Base-by-base conservation (phyloP, 2,888 invertebrate genomes). In the Perizoma flavofasciatum region DNA sequence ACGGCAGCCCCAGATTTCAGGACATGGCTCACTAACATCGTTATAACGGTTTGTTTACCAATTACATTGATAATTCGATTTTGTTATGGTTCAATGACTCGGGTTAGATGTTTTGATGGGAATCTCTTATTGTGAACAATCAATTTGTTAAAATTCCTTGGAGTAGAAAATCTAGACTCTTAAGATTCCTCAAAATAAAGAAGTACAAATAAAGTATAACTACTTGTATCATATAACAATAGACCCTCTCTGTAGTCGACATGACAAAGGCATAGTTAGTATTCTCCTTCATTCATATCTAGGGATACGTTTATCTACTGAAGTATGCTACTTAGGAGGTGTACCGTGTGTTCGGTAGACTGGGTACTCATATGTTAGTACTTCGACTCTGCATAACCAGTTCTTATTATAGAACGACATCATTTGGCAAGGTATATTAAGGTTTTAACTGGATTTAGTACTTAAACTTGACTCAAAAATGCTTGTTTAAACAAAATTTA, bases 11-110 rank as follows among this genome's bases (percentile, higher is more conserved):
- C 80, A 10, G 89, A 83, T 67, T 53, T 89, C 22, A 78, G 88
- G 63, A 73, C 79, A 11, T 89, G 89, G 89, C 67, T 90, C 43
- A 78, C 81, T 54, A 77, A 83, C 70, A 67, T 85, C 48, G 72
- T 90, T 37, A 48, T 88, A 64, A 73, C 89, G 89, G 89, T 89
- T 75, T 68, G 86, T 81, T 72, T 69, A 66, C 57, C 46, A 61
- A 58, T 62, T 62, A 49, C 50, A 40, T 60, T 61, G 52, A 58
- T 43, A 45, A 49, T 35, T 55, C 4, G 11, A 48, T 52, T 49
- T 44, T 46, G 49, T 43, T 56, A 51, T 5, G 45, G 51, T 52
- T 60, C 49, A 55, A 40, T 55, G 44, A 45, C 53, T n/a, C n/a
- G 6, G 35, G 1, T 22, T 47, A 22, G 43, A 53, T 50, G 33